Base-by-base conservation (phyloP, 2,888 invertebrate genomes). In the Amphiduros pacificus region DNA sequence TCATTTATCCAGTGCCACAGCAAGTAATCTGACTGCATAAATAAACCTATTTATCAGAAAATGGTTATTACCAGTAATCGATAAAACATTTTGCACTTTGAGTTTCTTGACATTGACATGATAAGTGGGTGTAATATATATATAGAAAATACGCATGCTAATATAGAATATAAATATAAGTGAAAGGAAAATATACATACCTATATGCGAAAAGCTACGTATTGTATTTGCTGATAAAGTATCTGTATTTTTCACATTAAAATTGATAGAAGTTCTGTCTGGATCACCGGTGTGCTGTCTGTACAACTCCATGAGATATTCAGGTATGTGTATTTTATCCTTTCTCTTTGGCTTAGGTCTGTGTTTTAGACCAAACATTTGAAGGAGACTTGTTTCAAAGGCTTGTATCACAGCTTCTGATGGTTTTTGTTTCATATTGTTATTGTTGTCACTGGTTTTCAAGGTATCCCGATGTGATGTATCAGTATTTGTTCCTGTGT, bases 241-340 rank as follows among this genome's bases (percentile, higher is more conserved):
- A 29, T 31, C 48, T 49, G 48, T 56, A 28, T 22, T 24, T 20
- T 49, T 20, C 5, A 48, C 56, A 44, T n/a, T n/a, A 28, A 41
- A 26, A 56, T 2, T 48, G 48, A 29, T 41, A 27, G 29, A 22
- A 4, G n/a, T 11, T 17, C 29, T 28, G 17, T 24, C 29, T 17
- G 27, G n/a, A 11, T 48, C 22, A 48, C 22, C 17, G 31, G 49
- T 14, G 11, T 41, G 3, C 5, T 48, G n/a, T 27, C 86, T 84
- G 85, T 94, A 94, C 67, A 94, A 85, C 78, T 91, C 87, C 81
- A 89, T 87, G 87, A 94, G 88, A 73, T 90, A 90, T 76, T 89
- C 88, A 65, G 94, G 94, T 78, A 94, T 87, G 57, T 85, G 84
- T 62, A 86, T 84, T 73, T 87, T 73, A n/a, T n/a, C n/a, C 40